These are phyloP conservation scores for Sinhomidia bicolor DNA, from an alignment of 2,888 invertebrate species.

Conservation along the genomic window DNA sequence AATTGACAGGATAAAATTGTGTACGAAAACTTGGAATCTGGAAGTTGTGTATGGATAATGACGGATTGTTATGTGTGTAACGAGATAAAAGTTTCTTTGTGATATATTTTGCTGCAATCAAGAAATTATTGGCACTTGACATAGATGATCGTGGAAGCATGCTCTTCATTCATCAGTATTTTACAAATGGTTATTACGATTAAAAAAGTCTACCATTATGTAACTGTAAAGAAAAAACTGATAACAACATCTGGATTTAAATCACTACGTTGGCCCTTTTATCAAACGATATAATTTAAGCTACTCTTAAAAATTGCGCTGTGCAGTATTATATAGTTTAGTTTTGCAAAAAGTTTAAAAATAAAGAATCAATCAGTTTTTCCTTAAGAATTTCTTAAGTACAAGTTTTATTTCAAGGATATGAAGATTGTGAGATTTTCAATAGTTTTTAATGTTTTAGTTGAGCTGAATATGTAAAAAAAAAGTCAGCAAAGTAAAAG, in stretches of 20 bases:
- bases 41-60: background rate
- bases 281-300: no score
- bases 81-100: background rate
- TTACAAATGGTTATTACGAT: no score
- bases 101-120: background rate
- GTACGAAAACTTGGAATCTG: background rate
- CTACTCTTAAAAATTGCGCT: no score
- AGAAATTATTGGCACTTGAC: background rate
- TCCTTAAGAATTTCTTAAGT: background rate
- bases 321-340: no score
- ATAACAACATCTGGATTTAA: no score
- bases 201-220: no score
- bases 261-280: no score
- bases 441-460: slow-evolving; percentile 10
- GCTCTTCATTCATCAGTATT: no score
- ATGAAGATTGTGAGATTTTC: background rate
- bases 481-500: background rate
- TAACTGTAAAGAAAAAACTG: no score
- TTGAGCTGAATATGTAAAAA: background rate
- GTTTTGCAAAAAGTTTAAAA: no score
- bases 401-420: background rate
- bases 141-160: background rate
- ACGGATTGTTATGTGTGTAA: background rate
- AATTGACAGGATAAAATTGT: background rate
- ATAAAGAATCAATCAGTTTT: background rate